A percentile compares a stretch with the other conserved stretches of the same genome.
Evolutionary conservation across 2,888 invertebrate species (phyloP).

Genomic region (Crioceris asparagi): DNA sequence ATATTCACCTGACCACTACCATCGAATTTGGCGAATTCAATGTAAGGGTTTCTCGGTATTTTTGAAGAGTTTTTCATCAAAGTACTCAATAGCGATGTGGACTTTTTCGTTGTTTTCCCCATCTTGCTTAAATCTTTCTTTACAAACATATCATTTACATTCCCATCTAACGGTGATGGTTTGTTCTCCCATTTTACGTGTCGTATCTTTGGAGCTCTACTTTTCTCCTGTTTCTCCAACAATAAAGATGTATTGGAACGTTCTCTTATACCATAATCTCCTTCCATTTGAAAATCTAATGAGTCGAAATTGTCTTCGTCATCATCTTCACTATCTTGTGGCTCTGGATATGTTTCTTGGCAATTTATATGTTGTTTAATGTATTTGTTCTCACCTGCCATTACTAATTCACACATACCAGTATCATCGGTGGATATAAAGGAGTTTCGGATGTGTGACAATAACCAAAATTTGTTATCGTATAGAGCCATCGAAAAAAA

Average conservation of each 20-base stretch:
- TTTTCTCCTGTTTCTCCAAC: conserved; percentile 75
- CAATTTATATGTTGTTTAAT: conserved; percentile 37
- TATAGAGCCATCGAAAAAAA: conserved; percentile 75
- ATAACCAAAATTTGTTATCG: conserved; percentile 86
- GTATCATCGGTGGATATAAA: conserved; percentile 95
- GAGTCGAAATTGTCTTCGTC: conserved; percentile 55
- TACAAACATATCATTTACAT: conserved; percentile 48
- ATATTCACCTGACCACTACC: conserved; percentile 74
- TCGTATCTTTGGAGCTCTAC: conserved; percentile 66
- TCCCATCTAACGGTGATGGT: too few species aligned
- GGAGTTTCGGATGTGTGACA: conserved; percentile 87
- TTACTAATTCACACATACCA: conserved; percentile 85
- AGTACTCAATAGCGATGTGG: conserved; percentile 58
- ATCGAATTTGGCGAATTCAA: conserved; percentile 85
- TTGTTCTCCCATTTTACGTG: conserved; percentile 60
- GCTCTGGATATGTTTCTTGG: conserved; percentile 58
- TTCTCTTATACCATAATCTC: conserved; percentile 51
- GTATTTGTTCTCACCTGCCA: conserved; percentile 69
- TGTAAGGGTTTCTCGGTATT: conserved; percentile 74
- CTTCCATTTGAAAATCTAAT: conserved; percentile 66
- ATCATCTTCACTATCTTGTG: conserved; percentile 67
- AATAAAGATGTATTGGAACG: conserved; percentile 83
- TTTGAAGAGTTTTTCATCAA: conserved; percentile 67
- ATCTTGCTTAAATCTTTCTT: conserved; percentile 37
- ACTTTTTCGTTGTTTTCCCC: conserved; percentile 20